Evolutionary conservation across 2,113 vertebrate species (phyloP), one percentile per base, ranked within the genome.

Genomic region (Archilochus colubris): DNA sequence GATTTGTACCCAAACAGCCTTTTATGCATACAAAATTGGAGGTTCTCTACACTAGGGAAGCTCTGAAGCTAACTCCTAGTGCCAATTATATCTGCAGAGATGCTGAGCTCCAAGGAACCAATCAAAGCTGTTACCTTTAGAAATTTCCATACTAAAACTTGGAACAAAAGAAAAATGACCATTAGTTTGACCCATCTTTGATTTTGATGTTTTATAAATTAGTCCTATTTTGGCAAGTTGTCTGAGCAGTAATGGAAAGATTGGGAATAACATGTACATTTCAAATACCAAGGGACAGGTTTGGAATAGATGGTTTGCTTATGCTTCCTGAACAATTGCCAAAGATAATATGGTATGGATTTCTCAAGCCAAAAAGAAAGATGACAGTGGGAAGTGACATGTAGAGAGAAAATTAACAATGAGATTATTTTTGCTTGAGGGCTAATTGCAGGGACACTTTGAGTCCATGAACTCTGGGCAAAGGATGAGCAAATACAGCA

Each of bases 361-460:
- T 55, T 69, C 62, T 89, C 86, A 88, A 91, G 75, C 53, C 68
- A 92, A 94, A 84, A 86, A 38, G 68, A 80, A 74, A 46, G 44
- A 93, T 30, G 23, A 66, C 75, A 89, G 75, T 0, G 21, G 44
- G 68, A 91, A 93, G 43, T 91, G 82, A 89, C 82, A 89, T 76
- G 78, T 67, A 76, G 54, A 76, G 63, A 85, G 75, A 59, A 86
- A 94, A 95, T 59, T 19, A 87, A 87, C 18, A 44, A n/a, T 91
- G 86, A 97, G 73, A 91, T 55, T n/a, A 33, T 40, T 81, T 95
- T 96, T 95, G 44, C 73, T 91, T 91, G 62, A 96, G 19, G 76
- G 20, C 57, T 95, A 79, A 51, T 68, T 92, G 50, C 67, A 53
- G 18, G 59, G 61, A 85, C 92, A 94, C 21, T 15, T 36, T 38